Evolutionary conservation across 2,113 vertebrate species (phyloP), one percentile per base, ranked within the genome.

Genomic region (Platysteira castanea): DNA sequence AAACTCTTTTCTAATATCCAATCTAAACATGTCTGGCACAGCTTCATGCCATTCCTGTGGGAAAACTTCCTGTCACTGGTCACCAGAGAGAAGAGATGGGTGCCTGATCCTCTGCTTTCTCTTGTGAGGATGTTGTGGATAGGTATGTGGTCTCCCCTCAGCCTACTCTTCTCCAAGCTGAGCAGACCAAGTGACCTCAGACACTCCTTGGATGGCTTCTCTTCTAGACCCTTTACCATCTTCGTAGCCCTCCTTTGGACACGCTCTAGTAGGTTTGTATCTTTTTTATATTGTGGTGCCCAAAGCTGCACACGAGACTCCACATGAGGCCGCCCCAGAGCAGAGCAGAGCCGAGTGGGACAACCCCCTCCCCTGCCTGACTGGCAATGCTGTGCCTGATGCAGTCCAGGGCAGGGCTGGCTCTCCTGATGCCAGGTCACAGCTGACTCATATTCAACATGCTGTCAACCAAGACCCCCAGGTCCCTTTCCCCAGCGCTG

Each of bases 401-500:
- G 30, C 4, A 0, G 1, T 2, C 7, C 41, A 73, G 31, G 50
- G 41, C 42, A 42, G 1, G 1, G 3, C 2, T 49, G 14, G 11
- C 14, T 5, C 35, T 88, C 9, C 21, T 31, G 35, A 15, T 14
- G 11, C 42, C 35, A 65, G 14, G 50, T 5, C 35, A 71, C 26
- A 42, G 31, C 57, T 35, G 35, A 4, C 12, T 42, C 14, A 6
- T 13, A 13, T 11, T 71, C 65, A 71, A 7, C 49, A 4, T 49
- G 30, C 21, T 17, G 6, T 42, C 15, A 5, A 6, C 6, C 13
- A 22, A 41, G 30, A 70, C 10, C 4, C 13, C 19, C 47, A 28
- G 18, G 4, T 46, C 28, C 39, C 39, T 78, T 39, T 53, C 28
- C 12, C 15, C 20, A 33, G 13, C 24, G 30, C 11, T 54, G 16